These are phyloP conservation scores for Acrocephalus kingi DNA, from an alignment of 2,113 vertebrate species.

Conservation along the genomic window DNA sequence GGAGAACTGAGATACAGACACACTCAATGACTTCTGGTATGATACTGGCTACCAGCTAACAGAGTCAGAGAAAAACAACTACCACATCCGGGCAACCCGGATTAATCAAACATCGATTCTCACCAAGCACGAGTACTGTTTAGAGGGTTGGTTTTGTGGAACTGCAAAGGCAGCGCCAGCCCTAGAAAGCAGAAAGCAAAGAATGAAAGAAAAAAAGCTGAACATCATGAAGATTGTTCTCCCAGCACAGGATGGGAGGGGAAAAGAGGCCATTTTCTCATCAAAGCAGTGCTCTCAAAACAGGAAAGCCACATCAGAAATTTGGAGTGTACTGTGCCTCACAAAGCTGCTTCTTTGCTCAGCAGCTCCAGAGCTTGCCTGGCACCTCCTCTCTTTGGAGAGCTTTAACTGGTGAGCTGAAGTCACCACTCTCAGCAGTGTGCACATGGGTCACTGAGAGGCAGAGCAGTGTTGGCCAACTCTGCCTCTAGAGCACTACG, in stretches of 20 bases:
- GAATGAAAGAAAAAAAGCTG: background rate
- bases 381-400: background rate
- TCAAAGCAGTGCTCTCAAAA: background rate
- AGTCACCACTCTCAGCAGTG: background rate
- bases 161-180: background rate
- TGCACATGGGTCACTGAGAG: background rate
- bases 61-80: background rate
- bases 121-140: background rate
- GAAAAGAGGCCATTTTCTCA: background rate
- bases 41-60: background rate
- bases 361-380: background rate
- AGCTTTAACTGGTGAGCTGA: background rate
- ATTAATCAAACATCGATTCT: background rate
- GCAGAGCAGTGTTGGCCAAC: background rate
- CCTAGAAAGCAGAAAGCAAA: background rate
- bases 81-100: background rate
- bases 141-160: background rate
- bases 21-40: background rate
- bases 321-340: background rate
- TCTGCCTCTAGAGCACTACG: background rate
- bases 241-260: background rate
- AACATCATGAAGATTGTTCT: background rate
- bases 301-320: background rate
- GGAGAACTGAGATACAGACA: background rate
- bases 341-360: background rate